Evolutionary conservation across 2,113 vertebrate species (phyloP).

Genomic region (Neogobius melanostomus): DNA sequence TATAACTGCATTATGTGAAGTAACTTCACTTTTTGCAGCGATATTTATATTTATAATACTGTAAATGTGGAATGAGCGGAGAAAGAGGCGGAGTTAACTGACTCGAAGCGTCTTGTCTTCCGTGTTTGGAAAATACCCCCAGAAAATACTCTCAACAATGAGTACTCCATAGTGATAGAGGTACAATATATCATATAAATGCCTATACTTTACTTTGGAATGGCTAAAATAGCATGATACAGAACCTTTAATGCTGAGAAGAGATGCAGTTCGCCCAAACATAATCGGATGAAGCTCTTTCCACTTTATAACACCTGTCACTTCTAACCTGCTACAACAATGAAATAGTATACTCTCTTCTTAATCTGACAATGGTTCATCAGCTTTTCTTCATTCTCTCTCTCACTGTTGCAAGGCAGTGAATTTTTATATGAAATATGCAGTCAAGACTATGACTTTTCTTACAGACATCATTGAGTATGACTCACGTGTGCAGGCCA

Average conservation of each 20-base stretch:
- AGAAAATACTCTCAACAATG: no score
- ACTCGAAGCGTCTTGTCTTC: no score
- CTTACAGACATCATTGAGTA: not conserved
- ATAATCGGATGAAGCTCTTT: conserved; percentile 60
- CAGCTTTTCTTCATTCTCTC: conserved; percentile 11
- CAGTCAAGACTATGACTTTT: conserved; percentile 13
- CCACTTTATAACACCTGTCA: conserved; percentile 65
- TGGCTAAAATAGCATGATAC: no score
- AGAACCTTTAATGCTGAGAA: conserved; percentile 14
- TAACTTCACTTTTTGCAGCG: no score
- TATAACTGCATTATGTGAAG: no score
- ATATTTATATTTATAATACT: no score
- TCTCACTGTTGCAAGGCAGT: conserved; percentile 1
- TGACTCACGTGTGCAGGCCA: conserved; percentile 82
- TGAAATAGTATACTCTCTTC: conserved; percentile 71
- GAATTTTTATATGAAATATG: conserved; percentile 14
- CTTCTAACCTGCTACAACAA: conserved; percentile 70
- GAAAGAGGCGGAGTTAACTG: no score
- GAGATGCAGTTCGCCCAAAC: conserved; percentile 26
- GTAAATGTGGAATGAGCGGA: no score
- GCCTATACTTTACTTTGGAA: no score
- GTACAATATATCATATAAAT: no score
- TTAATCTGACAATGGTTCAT: conserved; percentile 64
- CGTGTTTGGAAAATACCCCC: no score
- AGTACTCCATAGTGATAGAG: no score